Evolutionary conservation across 2,113 vertebrate species (phyloP).

Genomic region (Menidia beryllina): DNA sequence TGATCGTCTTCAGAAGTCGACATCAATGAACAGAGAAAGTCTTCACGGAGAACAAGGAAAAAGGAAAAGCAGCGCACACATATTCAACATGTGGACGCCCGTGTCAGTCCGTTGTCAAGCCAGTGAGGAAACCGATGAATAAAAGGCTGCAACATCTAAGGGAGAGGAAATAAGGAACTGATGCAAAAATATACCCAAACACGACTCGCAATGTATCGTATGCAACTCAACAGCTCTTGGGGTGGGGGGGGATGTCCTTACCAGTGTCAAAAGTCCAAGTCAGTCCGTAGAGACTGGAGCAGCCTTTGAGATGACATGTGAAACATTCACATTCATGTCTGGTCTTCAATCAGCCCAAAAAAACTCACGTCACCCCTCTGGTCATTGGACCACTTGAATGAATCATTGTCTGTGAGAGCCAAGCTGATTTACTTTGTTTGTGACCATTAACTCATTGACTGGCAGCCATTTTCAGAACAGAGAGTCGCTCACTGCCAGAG

Average conservation of each 20-base stretch:
- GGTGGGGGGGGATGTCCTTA: background rate
- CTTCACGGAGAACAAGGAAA: background rate
- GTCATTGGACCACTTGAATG: no score
- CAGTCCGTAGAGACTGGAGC: background rate
- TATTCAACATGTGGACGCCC: background rate
- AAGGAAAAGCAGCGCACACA: background rate
- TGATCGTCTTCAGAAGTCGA: background rate
- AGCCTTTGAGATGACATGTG: background rate
- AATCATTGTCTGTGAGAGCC: no score
- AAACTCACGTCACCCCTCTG: no score
- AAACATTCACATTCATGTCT: no score
- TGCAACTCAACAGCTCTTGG: background rate
- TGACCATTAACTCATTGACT: no score
- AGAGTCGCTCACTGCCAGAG: no score
- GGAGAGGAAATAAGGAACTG: background rate
- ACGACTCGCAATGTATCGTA: background rate
- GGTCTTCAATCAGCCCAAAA: no score
- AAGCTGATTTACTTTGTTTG: no score
- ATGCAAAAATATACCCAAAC: background rate
- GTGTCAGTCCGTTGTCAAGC: background rate
- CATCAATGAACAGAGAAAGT: background rate
- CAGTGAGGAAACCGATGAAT: background rate
- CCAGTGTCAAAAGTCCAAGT: background rate
- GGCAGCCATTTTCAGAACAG: no score
- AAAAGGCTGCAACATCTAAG: background rate